Base-by-base conservation (phyloP, 2,113 vertebrate genomes). In the Gymnorhina tibicen region DNA sequence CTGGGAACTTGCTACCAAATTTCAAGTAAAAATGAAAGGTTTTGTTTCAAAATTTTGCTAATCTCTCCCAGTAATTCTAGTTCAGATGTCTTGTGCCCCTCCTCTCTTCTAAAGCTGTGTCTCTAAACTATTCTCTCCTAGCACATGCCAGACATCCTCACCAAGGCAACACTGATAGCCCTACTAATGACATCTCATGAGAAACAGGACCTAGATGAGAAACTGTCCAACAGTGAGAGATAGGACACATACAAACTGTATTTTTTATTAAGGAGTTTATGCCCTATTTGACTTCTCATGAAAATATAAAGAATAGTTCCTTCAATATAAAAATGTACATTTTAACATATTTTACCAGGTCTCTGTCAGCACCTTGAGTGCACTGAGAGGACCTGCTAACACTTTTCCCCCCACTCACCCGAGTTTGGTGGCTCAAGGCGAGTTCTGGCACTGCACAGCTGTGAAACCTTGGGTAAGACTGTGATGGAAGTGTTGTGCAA, bases 361-460 rank as follows among this genome's bases (percentile, higher is more conserved):
- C 9, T 64, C 35, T 78, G 20, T 39, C 37, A 66, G 46, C 24
- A 35, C 19, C 17, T 28, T 55, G 33, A 66, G 22, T 28, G 15
- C 33, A 82, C 9, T 0, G 3, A 60, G 23, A 69, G 37, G 41
- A n/a, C 41, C 19, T 72, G 56, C 9, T 82, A 64, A 75, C 0
- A 7, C 6, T 50, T 67, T 30, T 8, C 2, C 9, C 11, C 11
- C 4, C 1, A 3, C 11, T 49, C 24, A 32, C 11, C 42, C 4
- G 4, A n/a, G 18, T 35, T 13, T 63, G 52, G 19, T 3, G 0
- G 1, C 32, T 74, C 21, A 78, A 53, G 58, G 67, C 1, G 5
- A 84, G 39, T 52, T 67, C 32, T 53, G 20, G 55, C n/a, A 83
- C n/a, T 22, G 52, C 24, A 30, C 7, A 91, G 27, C 41, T 33